Base-by-base conservation (phyloP, 2,797 vertebrate species). In the Eptatretus atami region DNA sequence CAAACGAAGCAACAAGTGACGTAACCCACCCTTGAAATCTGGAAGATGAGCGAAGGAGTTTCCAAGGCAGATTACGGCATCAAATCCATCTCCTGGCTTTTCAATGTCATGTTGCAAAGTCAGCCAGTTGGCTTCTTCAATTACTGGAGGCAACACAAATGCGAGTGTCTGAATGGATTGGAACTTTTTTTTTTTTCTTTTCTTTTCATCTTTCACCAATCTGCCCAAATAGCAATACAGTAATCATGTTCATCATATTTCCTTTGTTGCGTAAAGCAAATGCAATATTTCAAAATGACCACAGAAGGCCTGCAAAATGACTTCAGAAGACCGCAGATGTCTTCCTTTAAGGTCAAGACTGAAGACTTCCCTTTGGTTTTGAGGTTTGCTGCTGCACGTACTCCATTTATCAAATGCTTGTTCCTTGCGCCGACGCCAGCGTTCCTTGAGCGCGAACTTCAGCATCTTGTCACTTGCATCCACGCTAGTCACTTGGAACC, bases 391-490 rank as follows among this genome's bases (percentile, higher is more conserved):
- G 24, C 52, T 31, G 19, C 53, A 57, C 72, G 2, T 76, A 94
- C 90, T 85, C 90, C 90, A 96, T 66, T 82, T 76, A 72, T 95
- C 87, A 52, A 92, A 95, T 6, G 81, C 76, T 0, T 74, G 66
- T 65, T 96, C 87, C 66, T 81, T 87, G 66, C 88, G 80, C 64
- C 87, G 77, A 61, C 84, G 81, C 90, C 90, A 96, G 67, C 87
- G 78, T 15, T 83, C 76, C 71, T 93, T 94, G 64, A 95, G 74
- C 0, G 90, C 90, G 1, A 90, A 88, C 71, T 96, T 96, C 15
- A 95, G 81, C 90, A 96, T 96, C 75, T 94, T 96, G 75, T 96
- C 90, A n/a, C 88, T 94, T 75, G 90, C 90, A 6, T 96, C 88
- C 67, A 92, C 85, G 1, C 88, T 95, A 15, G 79, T 75, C 76